These are phyloP conservation scores for Crypturellus undulatus DNA, from an alignment of 2,113 vertebrate genomes.

Conservation along the genomic window DNA sequence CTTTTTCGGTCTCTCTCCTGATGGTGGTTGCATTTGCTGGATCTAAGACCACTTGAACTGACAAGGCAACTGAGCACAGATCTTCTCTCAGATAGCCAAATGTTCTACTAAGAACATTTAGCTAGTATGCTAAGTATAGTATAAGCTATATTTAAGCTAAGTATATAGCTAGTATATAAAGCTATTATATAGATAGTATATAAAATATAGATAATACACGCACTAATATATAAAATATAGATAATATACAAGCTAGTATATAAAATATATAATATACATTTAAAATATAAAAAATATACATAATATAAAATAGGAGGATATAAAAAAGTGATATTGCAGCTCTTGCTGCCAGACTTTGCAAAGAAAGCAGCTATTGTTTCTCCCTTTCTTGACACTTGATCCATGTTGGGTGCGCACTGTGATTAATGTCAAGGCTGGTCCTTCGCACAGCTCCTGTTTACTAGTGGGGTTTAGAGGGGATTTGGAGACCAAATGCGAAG, in stretches of 20 bases:
- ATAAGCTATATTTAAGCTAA: too few relatives aligned
- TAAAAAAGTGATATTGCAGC: neutral
- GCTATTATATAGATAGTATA: too few relatives aligned
- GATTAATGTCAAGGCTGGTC: neutral
- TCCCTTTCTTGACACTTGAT: neutral
- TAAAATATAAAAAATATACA: too few relatives aligned
- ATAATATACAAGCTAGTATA: neutral
- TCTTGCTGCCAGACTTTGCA: neutral
- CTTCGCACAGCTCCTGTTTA: neutral
- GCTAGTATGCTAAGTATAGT: too few relatives aligned
- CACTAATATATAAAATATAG: too few relatives aligned
- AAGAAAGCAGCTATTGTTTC: neutral
- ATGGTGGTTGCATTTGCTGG: neutral
- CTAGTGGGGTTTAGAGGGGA: neutral
- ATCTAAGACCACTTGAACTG: neutral
- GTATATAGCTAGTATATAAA: too few relatives aligned
- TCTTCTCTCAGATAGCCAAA: neutral
- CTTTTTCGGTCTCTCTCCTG: neutral
- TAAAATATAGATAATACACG: too few relatives aligned
- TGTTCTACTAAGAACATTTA: neutral
- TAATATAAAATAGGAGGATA: too few relatives aligned
- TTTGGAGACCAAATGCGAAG: neutral
- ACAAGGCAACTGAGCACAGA: neutral
- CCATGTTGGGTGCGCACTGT: neutral
- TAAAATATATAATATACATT: neutral